Base-by-base conservation (phyloP, 1,140 invertebrate species). In the Sipha flava region DNA sequence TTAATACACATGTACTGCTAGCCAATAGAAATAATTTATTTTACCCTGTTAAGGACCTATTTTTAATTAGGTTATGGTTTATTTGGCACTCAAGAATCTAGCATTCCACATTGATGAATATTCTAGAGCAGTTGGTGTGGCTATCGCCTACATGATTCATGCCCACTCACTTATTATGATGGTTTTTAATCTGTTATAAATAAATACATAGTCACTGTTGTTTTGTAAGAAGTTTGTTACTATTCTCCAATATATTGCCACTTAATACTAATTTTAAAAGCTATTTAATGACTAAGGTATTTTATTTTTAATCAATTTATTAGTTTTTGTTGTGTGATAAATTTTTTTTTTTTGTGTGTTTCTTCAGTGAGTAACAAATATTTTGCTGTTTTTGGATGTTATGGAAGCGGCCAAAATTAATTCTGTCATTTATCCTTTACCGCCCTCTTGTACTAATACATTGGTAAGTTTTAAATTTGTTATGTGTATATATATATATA, bases 281-380 rank as follows among this genome's bases (percentile, higher is more conserved):
- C 7, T 73, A 49, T 52, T 0, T 52, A 73, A 34, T 73, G 31
- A 73, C n/a, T 73, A 52, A 73, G 5, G 34, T 16, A 3, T 54
- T 54, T 23, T 21, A 52, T 21, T 73, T 73, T 73, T 52, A 34
- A 21, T 31, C 54, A 73, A 73, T 73, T 54, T 37, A 23, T 23
- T 18, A 70, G 66, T 37, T 54, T 73, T 73, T 54, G 70, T 73
- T 49, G 45, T 73, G 70, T 73, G 68, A 72, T 77, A 57, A 57
- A 23, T 77, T 59, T 57, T 54, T 75, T 45, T 43, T 37, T 57
- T 73, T 54, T 73, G 47, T 77, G 73, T 77, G 70, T 73, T 49
- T 34, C 47, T 73, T 77, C 34, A 77, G 73, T 77, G 73, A 77
- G 73, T 77, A 77, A 77, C 73, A 77, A 57, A 77, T 26, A 37